These are phyloP conservation scores for Aplochiton taeniatus DNA, from an alignment of 2,797 vertebrate genomes.

Conservation along the genomic window DNA sequence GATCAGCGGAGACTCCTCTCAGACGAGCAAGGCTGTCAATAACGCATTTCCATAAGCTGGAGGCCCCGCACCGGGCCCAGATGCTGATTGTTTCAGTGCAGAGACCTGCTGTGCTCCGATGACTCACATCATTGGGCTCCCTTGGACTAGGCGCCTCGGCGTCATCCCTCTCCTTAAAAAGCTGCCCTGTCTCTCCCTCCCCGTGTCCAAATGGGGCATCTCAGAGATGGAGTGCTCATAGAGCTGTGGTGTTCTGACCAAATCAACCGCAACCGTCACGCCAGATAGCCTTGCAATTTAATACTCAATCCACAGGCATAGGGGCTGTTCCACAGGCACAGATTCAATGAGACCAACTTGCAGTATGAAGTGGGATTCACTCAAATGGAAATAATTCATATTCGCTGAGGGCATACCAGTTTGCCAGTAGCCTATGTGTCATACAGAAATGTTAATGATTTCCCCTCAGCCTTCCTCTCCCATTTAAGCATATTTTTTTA, in stretches of 20 bases:
- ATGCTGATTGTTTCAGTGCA: conserved; percentile 58
- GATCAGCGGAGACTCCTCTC: conserved; percentile 49
- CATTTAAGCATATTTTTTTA: conserved; percentile 9
- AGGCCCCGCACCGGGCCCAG: conserved; percentile 39
- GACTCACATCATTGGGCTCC: conserved; percentile 65
- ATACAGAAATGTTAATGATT: conserved; percentile 6
- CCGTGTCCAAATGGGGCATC: conserved; percentile 24
- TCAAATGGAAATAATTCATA: background rate
- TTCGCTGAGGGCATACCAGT: background rate
- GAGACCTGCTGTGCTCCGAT: conserved; percentile 59
- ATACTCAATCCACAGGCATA: conserved; percentile 1
- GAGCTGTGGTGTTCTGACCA: background rate
- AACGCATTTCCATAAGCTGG: conserved; percentile 64
- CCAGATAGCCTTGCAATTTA: conserved; percentile 8
- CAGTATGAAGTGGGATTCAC: background rate
- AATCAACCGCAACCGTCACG: conserved; percentile 9
- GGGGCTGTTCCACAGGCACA: conserved; percentile 1
- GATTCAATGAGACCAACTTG: conserved; percentile 10
- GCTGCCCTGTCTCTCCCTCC: conserved; percentile 26
- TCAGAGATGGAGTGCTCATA: background rate
- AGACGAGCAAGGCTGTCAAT: conserved; percentile 63
- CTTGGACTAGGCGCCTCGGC: conserved; percentile 46
- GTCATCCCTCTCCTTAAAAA: conserved; percentile 47
- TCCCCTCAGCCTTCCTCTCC: conserved; percentile 9
- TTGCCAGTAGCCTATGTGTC: background rate